phyloP scores from a whole-genome alignment of 1,140 invertebrate genomes.

The Camponotus vicinus region DNA sequence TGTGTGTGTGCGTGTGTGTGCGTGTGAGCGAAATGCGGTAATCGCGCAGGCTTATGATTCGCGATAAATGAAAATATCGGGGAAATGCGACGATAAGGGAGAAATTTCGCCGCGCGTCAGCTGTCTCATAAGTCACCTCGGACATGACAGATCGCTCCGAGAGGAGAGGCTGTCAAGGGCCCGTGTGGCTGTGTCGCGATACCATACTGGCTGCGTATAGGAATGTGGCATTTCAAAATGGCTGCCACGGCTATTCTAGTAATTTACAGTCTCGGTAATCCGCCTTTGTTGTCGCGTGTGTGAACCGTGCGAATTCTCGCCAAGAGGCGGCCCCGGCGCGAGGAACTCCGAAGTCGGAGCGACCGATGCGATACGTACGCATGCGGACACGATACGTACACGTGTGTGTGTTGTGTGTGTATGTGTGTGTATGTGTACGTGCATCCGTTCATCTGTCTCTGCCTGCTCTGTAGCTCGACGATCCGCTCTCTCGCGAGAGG shows the following conservation, averaged over 20 bases:
- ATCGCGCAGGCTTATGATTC: neutral
- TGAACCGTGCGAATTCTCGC: conserved; percentile 73
- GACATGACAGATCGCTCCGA: conserved; percentile 79
- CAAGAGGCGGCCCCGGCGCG: conserved; percentile 40
- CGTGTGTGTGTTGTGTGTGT: neutral
- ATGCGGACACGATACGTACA: conserved; percentile 29
- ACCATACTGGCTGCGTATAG: conserved; percentile 70
- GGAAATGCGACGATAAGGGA: neutral
- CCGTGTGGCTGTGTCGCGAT: neutral
- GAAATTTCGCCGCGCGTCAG: neutral
- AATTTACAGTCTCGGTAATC: conserved; percentile 85
- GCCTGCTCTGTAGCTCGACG: neutral
- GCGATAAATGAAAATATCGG: neutral
- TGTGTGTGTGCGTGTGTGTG: no score
- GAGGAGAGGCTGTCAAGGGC: no score
- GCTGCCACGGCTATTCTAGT: conserved; percentile 86
- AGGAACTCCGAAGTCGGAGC: conserved; percentile 64
- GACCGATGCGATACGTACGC: conserved; percentile 28
- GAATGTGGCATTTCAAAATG: conserved; percentile 88
- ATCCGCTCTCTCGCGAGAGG: neutral
- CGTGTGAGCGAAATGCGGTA: no score
- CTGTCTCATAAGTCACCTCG: conserved; percentile 8
- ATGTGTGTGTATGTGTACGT: conserved; percentile 1
- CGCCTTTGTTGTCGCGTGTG: conserved; percentile 85
- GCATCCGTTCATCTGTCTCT: neutral